Conservation (phyloP, 1,140 invertebrate species). For the Drepana arcuata region DNA sequence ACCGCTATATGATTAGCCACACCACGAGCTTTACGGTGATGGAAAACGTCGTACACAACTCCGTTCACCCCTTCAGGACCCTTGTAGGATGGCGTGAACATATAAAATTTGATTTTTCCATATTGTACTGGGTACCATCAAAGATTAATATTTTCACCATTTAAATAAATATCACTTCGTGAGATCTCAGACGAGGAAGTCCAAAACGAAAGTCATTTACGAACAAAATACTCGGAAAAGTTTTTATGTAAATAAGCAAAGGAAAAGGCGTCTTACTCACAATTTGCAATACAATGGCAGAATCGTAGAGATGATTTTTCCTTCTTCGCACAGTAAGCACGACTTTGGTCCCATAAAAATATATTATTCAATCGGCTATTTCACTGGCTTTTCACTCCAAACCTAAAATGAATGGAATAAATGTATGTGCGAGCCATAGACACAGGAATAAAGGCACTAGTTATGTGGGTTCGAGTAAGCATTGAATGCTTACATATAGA, state of each 20-base stretch:
- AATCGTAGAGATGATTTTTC: slow-evolving; percentile 63
- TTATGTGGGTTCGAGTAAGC: no score
- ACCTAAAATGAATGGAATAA: slow-evolving; percentile 47
- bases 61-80: no score
- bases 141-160: no score
- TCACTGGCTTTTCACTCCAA: slow-evolving; percentile 47
- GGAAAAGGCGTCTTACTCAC: slow-evolving; percentile 53
- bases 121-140: no score
- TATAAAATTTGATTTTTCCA: no score
- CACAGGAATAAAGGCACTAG: no score
- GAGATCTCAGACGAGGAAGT: slow-evolving; percentile 10
- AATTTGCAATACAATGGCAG: slow-evolving; percentile 68
- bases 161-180: background rate
- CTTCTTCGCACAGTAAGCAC: slow-evolving; percentile 56
- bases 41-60: no score
- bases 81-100: no score
- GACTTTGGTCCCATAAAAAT: slow-evolving; percentile 56
- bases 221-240: slow-evolving; percentile 48
- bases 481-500: no score
- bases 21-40: no score
- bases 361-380: slow-evolving; percentile 67
- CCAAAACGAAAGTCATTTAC: slow-evolving; percentile 52
- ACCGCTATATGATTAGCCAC: no score
- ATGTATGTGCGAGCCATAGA: no score
- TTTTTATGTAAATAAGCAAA: slow-evolving; percentile 63